Conservation (phyloP, 2,888 invertebrate genomes). For the Melitaea athalia region DNA sequence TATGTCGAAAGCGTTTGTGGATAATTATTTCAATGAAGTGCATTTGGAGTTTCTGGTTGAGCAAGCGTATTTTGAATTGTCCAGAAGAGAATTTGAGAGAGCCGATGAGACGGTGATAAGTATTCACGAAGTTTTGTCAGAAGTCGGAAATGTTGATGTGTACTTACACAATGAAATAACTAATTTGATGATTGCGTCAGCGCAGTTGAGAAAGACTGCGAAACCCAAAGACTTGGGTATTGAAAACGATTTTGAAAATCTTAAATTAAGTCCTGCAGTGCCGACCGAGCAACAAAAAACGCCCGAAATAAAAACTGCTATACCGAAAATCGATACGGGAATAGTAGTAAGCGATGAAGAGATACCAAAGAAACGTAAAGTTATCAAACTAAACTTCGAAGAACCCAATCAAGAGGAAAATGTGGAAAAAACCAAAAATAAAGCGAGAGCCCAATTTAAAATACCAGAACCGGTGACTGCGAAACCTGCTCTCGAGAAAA, state of each 20-base stretch:
- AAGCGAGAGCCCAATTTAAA: slow-evolving; percentile 56
- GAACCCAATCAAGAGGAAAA: slow-evolving; percentile 49
- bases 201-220: slow-evolving; percentile 48
- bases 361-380: slow-evolving; percentile 57
- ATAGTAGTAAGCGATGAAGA: slow-evolving; percentile 61
- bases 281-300: slow-evolving; percentile 31
- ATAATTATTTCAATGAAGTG: slow-evolving; percentile 46
- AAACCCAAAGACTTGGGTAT: slow-evolving; percentile 43
- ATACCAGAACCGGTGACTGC: slow-evolving; percentile 58
- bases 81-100: slow-evolving; percentile 44
- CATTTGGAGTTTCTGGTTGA: slow-evolving; percentile 60
- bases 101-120: slow-evolving; percentile 58
- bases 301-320: slow-evolving; percentile 46
- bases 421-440: slow-evolving; percentile 40
- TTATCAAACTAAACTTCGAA: slow-evolving; percentile 62
- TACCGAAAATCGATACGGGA: slow-evolving; percentile 44
- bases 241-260: slow-evolving; percentile 53
- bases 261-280: slow-evolving; percentile 51
- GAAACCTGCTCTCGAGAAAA: slow-evolving; percentile 55
- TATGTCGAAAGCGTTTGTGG: slow-evolving; percentile 41
- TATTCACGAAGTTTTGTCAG: slow-evolving; percentile 59
- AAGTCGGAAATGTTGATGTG: slow-evolving; percentile 37
- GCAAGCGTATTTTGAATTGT: slow-evolving; percentile 59
- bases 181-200: slow-evolving; percentile 60
- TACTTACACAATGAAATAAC: slow-evolving; percentile 58